phyloP scores from a whole-genome alignment of 2,797 vertebrate genomes.

The Premnoplex brunnescens region DNA sequence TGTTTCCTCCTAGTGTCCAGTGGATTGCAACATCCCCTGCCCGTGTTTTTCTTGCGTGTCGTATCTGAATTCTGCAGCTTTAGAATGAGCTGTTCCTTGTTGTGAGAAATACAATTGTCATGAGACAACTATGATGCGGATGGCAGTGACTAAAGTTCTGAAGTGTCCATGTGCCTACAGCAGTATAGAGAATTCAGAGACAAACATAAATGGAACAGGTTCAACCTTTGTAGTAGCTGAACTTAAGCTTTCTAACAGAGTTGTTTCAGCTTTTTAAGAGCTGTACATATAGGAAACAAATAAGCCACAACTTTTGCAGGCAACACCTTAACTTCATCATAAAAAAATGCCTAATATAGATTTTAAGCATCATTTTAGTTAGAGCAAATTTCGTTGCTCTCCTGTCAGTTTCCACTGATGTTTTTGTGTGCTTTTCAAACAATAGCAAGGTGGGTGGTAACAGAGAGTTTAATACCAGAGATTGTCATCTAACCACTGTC shows the following conservation, averaged over 20 bases:
- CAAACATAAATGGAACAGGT: not conserved
- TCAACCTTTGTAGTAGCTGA: not conserved
- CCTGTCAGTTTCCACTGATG: not conserved
- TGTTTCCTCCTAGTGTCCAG: not conserved
- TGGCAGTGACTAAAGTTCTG: not conserved
- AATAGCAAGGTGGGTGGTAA: not conserved
- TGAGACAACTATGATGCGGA: not conserved
- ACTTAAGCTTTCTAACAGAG: not conserved
- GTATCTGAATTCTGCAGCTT: constrained; percentile 6
- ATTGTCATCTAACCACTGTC: not conserved
- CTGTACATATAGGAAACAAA: not conserved
- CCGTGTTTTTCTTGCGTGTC: not conserved
- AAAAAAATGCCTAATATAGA: not conserved
- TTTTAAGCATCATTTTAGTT: not conserved
- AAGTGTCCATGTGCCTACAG: not conserved
- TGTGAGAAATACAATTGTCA: not conserved
- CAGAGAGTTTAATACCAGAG: not conserved
- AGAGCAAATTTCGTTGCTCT: not conserved
- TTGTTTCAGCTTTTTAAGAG: not conserved
- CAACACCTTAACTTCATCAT: not conserved
- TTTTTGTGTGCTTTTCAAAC: not conserved
- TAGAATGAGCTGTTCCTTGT: not conserved
- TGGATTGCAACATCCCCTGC: not conserved
- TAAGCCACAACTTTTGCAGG: not conserved
- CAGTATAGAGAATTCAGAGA: not conserved